Conservation (phyloP, 2,113 vertebrate species). For the Oxygymnocypris stewartii region DNA sequence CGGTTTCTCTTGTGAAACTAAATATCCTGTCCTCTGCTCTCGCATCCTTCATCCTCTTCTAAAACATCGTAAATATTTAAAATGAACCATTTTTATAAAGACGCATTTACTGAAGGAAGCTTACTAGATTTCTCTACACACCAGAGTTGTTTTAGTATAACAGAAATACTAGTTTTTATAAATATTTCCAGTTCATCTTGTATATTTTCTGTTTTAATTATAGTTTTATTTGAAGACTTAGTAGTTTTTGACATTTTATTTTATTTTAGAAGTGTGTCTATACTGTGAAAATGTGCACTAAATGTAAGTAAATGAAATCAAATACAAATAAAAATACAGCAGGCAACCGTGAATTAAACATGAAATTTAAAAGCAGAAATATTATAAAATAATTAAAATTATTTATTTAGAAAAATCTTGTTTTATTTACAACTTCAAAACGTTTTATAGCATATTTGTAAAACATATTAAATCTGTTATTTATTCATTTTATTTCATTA, state of each 20-base stretch:
- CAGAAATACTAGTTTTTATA: background rate
- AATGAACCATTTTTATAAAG: slow-evolving; percentile 7
- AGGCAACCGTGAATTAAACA: no score
- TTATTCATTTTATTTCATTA: no score
- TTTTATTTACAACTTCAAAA: background rate
- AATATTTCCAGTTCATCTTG: background rate
- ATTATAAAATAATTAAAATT: no score
- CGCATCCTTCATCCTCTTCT: background rate
- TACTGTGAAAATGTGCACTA: no score
- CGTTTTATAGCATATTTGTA: no score
- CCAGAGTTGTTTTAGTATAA: background rate
- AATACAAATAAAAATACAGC: no score
- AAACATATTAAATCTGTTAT: no score
- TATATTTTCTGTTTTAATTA: background rate
- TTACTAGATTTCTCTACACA: background rate
- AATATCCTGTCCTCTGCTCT: background rate
- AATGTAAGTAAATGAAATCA: no score
- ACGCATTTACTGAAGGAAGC: background rate
- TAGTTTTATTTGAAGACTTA: background rate
- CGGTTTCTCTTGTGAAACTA: background rate
- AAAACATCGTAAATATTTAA: background rate
- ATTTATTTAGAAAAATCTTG: no score
- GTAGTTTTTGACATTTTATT: background rate
- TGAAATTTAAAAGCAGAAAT: no score
- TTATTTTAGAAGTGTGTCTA: background rate